Evolutionary conservation across 2,888 invertebrate genomes (phyloP).

Genomic region (Strigamia crassipes): DNA sequence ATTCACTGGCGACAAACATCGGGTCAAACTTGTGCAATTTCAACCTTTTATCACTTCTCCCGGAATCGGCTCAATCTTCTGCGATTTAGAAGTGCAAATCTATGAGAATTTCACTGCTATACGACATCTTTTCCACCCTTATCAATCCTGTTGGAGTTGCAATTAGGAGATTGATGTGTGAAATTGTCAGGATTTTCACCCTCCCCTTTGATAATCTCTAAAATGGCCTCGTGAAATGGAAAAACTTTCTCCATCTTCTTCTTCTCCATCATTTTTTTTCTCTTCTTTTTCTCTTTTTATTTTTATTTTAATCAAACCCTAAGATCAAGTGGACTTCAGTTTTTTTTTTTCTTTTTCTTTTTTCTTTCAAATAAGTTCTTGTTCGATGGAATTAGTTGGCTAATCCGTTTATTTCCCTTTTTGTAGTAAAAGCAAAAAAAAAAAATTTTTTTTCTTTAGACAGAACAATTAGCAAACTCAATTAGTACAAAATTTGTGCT

Average conservation of each 20-base stretch:
- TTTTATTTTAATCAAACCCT: not conserved
- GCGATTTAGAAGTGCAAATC: conserved; percentile 4
- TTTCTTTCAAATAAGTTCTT: not conserved
- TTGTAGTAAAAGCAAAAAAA: not conserved
- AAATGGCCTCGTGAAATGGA: not conserved
- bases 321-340: not conserved
- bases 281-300: no score
- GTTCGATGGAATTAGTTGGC: conserved; percentile 3
- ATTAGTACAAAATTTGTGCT: not conserved
- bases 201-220: not conserved
- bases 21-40: conserved; percentile 4
- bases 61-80: not conserved
- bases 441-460: not conserved
- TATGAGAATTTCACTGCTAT: not conserved
- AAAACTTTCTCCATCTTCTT: not conserved
- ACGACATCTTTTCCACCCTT: not conserved
- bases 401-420: not conserved
- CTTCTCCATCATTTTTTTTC: not conserved
- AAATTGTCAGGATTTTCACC: not conserved
- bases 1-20: not conserved
- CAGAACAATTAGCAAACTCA: not conserved
- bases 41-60: not conserved
- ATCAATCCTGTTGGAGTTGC: conserved; percentile 3
- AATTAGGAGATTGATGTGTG: conserved; percentile 10
- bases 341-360: not conserved